phyloP scores from a whole-genome alignment of 1,140 invertebrate species.

The Bombus haemorrhoidalis region DNA sequence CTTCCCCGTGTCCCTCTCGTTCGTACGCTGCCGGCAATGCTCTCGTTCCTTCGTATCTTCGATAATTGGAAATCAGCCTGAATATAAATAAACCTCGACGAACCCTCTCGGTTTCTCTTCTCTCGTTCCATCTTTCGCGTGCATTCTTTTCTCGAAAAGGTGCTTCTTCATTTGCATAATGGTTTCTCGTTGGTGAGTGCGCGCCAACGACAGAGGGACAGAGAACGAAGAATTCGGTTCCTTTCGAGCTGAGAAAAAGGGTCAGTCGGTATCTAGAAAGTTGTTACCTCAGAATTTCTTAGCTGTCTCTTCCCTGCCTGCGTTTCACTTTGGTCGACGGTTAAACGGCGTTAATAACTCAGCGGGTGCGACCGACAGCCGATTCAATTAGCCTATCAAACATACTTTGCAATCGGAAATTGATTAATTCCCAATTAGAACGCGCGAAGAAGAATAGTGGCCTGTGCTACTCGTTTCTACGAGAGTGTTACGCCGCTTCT shows the following conservation, averaged over 20 bases:
- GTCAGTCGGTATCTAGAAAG: conserved; percentile 10
- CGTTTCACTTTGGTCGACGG: neutral
- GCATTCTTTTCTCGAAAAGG: conserved; percentile 38
- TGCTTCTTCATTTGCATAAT: conserved; percentile 64
- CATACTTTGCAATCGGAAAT: neutral
- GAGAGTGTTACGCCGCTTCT: neutral
- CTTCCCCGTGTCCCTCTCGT: conserved; percentile 30
- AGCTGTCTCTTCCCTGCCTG: too few species aligned
- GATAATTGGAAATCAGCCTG: conserved; percentile 68
- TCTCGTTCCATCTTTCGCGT: neutral
- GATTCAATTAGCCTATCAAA: neutral
- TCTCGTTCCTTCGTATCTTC: conserved; percentile 53
- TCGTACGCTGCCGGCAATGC: conserved; percentile 32
- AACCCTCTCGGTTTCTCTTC: neutral
- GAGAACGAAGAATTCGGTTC: conserved; percentile 18
- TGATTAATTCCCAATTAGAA: conserved; percentile 20
- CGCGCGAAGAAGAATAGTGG: neutral
- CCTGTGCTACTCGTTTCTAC: neutral
- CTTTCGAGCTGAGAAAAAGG: neutral
- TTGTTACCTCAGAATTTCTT: conserved; percentile 25
- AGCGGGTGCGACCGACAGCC: neutral
- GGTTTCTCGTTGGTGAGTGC: conserved; percentile 23
- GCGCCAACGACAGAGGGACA: neutral
- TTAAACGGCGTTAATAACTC: conserved; percentile 10
- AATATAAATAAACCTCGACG: conserved; percentile 69